Evolutionary conservation across 2,113 vertebrate species (phyloP), one percentile per base, ranked within the genome.

Genomic region (Aramus guarauna): DNA sequence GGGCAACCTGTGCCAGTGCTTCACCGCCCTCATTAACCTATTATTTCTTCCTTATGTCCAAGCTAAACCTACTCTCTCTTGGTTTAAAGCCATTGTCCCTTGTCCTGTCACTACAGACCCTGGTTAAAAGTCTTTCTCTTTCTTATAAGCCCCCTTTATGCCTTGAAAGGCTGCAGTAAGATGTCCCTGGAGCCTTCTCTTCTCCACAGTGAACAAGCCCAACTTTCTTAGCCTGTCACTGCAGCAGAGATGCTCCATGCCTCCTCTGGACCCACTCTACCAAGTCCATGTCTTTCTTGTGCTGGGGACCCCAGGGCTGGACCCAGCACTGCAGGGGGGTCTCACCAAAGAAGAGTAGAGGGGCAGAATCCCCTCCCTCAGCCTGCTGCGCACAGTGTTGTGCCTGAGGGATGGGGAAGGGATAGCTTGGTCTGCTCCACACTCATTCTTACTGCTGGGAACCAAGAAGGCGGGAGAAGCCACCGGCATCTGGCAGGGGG

Each of bases 281-380:
- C 24, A 66, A 19, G 11, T 66, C 50, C 8, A 43, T 43, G 43
- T 43, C 43, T 43, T 12, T 43, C 43, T 43, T 47, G 52, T 58
- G 52, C 64, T 68, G 34, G 12, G 26, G 27, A 12, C 34, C 12
- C 12, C 52, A 47, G 52, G 32, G 41, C 63, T 81, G 78, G 16
- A 15, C 15, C 26, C 50, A 18, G 34, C 7, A 24, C 39, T 56
- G 10, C 26, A 19, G 20, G 63, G 63, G 21, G 20, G 6, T 68
- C n/a, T 32, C 27, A 37, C 4, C 1, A n/a, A 32, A 56, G 15
- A 4, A 0, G 26, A 30, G 5, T 0, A 81, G 21, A 45, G 39
- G 43, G 43, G 43, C 14, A 43, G 15, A 43, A 43, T 43, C 43
- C 43, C 43, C 43, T 43, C 43, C 43, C 43, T 50, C 5, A 1